phyloP scores from a whole-genome alignment of 2,888 invertebrate genomes.

The Thecocarcelia acutangulata region DNA sequence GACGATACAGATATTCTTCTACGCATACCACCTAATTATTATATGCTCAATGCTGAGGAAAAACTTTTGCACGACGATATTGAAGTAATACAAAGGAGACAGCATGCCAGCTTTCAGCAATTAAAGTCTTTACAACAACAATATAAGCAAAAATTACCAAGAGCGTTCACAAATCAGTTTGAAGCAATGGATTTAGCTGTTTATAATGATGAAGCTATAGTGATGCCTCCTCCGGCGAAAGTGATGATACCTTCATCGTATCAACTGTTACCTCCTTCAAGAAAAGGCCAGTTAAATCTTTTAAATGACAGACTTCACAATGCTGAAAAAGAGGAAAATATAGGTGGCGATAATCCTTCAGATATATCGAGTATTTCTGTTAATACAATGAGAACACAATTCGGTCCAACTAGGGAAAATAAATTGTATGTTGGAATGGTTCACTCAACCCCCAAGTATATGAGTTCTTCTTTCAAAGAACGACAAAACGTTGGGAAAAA shows the following conservation, averaged over 20 bases:
- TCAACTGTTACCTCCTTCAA: slow-evolving; percentile 74
- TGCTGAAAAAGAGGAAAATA: slow-evolving; percentile 71
- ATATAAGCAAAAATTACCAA: background rate
- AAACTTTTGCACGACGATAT: slow-evolving; percentile 71
- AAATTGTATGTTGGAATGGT: slow-evolving; percentile 70
- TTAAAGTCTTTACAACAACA: slow-evolving; percentile 23
- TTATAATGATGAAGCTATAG: background rate
- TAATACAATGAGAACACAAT: slow-evolving; percentile 74
- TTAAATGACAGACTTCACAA: slow-evolving; percentile 77
- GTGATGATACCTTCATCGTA: slow-evolving; percentile 71
- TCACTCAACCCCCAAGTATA: slow-evolving; percentile 79
- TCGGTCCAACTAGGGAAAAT: slow-evolving; percentile 36
- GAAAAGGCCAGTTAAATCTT: slow-evolving; percentile 77
- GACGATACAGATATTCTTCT: slow-evolving; percentile 92
- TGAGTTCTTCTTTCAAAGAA: slow-evolving; percentile 44
- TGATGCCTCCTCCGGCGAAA: slow-evolving; percentile 7
- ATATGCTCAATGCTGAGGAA: slow-evolving; percentile 82
- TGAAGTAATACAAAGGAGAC: slow-evolving; percentile 34
- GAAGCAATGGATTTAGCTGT: slow-evolving; percentile 43
- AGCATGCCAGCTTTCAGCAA: slow-evolving; percentile 40
- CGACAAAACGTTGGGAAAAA: background rate
- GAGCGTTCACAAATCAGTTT: slow-evolving; percentile 24
- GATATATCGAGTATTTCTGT: slow-evolving; percentile 79
- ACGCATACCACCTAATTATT: slow-evolving; percentile 90
- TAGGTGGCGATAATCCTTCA: slow-evolving; percentile 72